Evolutionary conservation across 2,113 vertebrate species (phyloP).

Genomic region (Lepisosteus oculatus): DNA sequence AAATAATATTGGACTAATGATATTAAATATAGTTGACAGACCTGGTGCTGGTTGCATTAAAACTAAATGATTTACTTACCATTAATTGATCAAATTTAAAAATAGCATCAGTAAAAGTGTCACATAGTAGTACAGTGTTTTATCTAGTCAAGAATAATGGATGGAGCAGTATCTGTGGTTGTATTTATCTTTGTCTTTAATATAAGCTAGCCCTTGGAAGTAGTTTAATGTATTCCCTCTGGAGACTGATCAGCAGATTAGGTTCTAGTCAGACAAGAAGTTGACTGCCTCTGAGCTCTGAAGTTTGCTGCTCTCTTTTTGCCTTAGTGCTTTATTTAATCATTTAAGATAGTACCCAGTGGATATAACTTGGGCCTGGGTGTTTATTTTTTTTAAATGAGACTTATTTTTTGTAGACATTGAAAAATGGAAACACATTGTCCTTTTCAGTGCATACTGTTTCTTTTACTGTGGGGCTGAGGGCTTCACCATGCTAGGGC

Average conservation of each 20-base stretch:
- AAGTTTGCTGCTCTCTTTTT: background rate
- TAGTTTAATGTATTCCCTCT: background rate
- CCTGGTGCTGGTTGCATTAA: too few relatives aligned
- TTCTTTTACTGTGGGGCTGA: background rate
- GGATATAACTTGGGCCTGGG: background rate
- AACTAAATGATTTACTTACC: too few relatives aligned
- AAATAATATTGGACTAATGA: too few relatives aligned
- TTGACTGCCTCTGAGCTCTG: background rate
- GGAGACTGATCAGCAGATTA: background rate
- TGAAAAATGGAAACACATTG: conserved; percentile 9
- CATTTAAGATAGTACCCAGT: background rate
- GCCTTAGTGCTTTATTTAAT: conserved; percentile 11
- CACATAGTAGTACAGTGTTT: too few relatives aligned
- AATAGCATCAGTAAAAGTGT: too few relatives aligned
- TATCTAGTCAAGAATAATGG: too few relatives aligned
- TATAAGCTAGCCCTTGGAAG: background rate
- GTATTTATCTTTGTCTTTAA: background rate
- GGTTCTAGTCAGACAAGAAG: background rate
- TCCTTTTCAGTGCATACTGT: background rate
- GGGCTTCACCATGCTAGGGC: background rate
- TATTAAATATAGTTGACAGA: too few relatives aligned
- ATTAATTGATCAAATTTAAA: too few relatives aligned
- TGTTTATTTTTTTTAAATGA: background rate
- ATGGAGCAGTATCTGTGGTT: background rate
- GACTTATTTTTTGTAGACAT: background rate